phyloP scores from a whole-genome alignment of 2,797 vertebrate genomes.

The Microtus agrestis region DNA sequence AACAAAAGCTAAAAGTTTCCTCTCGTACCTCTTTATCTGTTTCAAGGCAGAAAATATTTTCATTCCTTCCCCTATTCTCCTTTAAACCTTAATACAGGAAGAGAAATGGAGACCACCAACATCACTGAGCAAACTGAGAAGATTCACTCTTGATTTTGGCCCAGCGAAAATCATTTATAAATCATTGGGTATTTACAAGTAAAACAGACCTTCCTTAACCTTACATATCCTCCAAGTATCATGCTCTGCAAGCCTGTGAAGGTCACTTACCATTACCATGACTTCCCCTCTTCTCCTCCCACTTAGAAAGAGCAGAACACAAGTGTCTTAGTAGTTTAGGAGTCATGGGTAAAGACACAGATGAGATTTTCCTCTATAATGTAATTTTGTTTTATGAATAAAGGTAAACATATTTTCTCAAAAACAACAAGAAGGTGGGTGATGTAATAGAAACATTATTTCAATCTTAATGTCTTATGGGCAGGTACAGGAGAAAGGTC shows the following conservation, averaged over 20 bases:
- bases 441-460: not conserved
- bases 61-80: not conserved
- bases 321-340: not conserved
- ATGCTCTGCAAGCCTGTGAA: not conserved
- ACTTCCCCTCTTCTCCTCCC: not conserved
- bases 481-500: not conserved
- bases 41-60: not conserved
- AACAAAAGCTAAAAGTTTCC: not conserved
- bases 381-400: not conserved
- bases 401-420: not conserved
- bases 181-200: not conserved
- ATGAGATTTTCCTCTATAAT: not conserved
- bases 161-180: not conserved
- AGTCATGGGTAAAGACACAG: not conserved
- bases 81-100: not conserved
- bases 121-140: not conserved
- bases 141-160: not conserved
- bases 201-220: not conserved
- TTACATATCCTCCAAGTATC: not conserved
- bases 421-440: not conserved
- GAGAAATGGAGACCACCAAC: not conserved
- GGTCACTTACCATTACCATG: not conserved
- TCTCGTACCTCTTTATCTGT: not conserved
- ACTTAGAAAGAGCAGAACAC: not conserved
- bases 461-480: not conserved